phyloP scores from a whole-genome alignment of 2,113 vertebrate genomes.

The Progne subis region DNA sequence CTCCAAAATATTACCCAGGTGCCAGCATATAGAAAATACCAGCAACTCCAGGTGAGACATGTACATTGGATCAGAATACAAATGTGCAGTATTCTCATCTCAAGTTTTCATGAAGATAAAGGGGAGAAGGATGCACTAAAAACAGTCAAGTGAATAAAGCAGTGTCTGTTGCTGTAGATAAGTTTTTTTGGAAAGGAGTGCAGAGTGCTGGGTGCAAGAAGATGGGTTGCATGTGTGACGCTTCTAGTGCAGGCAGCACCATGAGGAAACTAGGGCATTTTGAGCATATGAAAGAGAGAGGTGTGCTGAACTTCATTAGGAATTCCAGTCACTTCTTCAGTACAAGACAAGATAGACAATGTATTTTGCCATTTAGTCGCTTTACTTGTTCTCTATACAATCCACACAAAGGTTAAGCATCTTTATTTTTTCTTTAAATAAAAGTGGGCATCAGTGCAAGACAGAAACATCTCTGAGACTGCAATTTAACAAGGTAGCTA shows the following conservation, averaged over 20 bases:
- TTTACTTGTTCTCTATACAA: background rate
- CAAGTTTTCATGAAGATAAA: background rate
- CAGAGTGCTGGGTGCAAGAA: background rate
- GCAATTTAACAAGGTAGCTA: conserved; percentile 14
- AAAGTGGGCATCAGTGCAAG: conserved; percentile 12
- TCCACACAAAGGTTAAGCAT: conserved; percentile 15
- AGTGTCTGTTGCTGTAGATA: background rate
- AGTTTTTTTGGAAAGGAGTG: background rate
- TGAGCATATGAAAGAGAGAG: conserved; percentile 17
- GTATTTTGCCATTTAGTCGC: background rate
- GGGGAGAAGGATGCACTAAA: background rate
- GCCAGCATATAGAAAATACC: background rate
- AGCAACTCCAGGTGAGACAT: background rate
- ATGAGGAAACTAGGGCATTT: conserved; percentile 37
- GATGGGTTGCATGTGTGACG: background rate
- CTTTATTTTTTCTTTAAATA: conserved; percentile 14
- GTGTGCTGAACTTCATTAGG: conserved; percentile 31
- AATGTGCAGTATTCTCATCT: background rate
- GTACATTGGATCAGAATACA: background rate
- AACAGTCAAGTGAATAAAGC: background rate
- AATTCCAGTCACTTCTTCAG: conserved; percentile 8
- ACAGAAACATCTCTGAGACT: background rate
- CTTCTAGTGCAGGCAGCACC: background rate
- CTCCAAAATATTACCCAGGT: background rate
- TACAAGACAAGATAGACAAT: conserved; percentile 18